These are phyloP conservation scores for Nephrotoma appendiculata DNA, from an alignment of 2,888 invertebrate genomes.

Conservation along the genomic window DNA sequence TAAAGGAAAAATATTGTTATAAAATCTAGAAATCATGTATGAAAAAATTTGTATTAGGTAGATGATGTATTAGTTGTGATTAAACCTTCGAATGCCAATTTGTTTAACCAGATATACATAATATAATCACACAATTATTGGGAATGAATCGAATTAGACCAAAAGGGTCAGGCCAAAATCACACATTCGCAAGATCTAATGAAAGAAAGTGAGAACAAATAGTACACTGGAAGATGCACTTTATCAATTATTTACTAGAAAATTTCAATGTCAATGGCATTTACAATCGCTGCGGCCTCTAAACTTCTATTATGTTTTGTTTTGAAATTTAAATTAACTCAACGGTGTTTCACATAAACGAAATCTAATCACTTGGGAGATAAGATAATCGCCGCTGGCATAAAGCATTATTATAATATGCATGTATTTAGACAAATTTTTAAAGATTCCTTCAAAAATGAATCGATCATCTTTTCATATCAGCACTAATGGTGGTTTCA, in stretches of 20 bases:
- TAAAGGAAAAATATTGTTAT: constrained; percentile 5
- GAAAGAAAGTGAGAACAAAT: no score
- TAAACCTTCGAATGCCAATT: no score
- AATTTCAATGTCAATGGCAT: background rate
- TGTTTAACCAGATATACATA: no score
- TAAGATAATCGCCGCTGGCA: background rate
- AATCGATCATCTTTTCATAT: background rate
- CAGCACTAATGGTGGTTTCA: background rate
- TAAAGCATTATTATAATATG: background rate
- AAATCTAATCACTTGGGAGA: background rate
- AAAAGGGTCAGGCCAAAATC: no score
- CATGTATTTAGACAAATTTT: background rate
- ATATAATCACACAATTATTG: no score
- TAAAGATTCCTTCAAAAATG: background rate
- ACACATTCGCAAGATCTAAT: no score
- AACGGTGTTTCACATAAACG: background rate
- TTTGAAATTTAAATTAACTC: background rate
- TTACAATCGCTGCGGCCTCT: background rate
- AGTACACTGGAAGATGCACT: background rate
- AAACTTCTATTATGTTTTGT: background rate
- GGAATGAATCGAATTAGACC: no score
- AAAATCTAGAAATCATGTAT: background rate
- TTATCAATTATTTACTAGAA: background rate
- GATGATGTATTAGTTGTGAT: background rate
- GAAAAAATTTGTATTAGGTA: background rate